Percentiles rank a stretch among this genome's conserved stretches.
Evolutionary conservation across 1,140 invertebrate species (phyloP).

Genomic region (Cydia strobilella): DNA sequence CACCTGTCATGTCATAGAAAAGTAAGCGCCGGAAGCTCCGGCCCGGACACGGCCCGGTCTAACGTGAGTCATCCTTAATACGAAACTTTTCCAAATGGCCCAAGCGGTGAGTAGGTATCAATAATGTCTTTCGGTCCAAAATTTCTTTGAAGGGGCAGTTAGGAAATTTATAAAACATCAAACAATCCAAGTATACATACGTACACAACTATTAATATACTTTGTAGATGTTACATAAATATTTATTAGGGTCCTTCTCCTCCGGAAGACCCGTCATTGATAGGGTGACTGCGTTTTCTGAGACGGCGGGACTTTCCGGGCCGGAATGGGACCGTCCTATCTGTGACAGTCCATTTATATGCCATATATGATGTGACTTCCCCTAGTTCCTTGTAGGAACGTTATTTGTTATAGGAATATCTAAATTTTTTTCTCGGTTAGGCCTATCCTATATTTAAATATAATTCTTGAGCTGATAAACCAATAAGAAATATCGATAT

Average conservation of each 20-base stretch:
- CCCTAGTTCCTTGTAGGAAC: neutral
- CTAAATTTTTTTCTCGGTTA: neutral
- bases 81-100: neutral
- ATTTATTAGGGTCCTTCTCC: conserved; percentile 48
- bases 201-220: conserved; percentile 31
- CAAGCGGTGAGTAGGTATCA: neutral
- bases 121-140: neutral
- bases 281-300: conserved; percentile 26
- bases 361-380: neutral
- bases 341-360: conserved; percentile 15
- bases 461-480: too few species aligned
- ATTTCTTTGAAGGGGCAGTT: conserved; percentile 10
- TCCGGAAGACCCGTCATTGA: conserved; percentile 32
- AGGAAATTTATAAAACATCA: conserved; percentile 23
- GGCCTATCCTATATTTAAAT: too few species aligned
- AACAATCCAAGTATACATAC: conserved; percentile 28
- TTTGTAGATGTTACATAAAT: conserved; percentile 45
- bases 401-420: neutral
- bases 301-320: conserved; percentile 21
- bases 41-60: too few species aligned
- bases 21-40: too few species aligned
- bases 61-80: too few species aligned
- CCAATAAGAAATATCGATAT: too few species aligned
- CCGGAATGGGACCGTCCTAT: conserved; percentile 11
- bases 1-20: too few species aligned